Evolutionary conservation across 2,113 vertebrate species (phyloP), one percentile per base, ranked within the genome.

Genomic region (Holacanthus passer): DNA sequence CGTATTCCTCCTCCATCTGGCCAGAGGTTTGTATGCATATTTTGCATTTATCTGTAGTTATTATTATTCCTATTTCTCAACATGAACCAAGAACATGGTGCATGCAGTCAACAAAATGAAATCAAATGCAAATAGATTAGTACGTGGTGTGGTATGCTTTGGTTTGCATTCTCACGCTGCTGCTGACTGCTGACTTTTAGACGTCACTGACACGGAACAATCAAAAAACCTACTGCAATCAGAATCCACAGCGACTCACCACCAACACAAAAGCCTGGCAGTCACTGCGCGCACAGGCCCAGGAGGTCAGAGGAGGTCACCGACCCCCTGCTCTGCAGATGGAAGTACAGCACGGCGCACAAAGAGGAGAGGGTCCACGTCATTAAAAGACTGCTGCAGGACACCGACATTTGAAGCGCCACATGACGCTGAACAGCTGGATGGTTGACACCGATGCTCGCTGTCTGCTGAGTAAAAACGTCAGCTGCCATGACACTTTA

Each of bases 131-230:
- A 43, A 63, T 3, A 64, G 24, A 53, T 35, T 0, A 16, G 66
- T 29, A 10, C 16, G 67, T 20, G 59, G 16, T 62, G 58, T 27
- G 72, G 37, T 73, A 45, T 47, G 76, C 70, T 88, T 83, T 55
- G 63, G 27, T 83, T 3, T 82, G 62, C 79, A 83, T 71, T 87
- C 67, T 79, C 77, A 70, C 58, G 5, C 45, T 31, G 62, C 74
- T 77, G 81, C 86, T 70, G 85, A 83, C 85, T 74, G 76, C 64
- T 75, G 65, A 78, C 83, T 72, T 77, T 58, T 39, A 1, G n/a
- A 82, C 32, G 37, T 79, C 87, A 88, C 77, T 0, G 79, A 82
- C 45, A 52, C 73, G 0, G 24, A 82, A 92, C 90, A 91, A 92
- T 85, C 71, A 62, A 87, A 84, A 88, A 83, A 77, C 75, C 70